These are phyloP conservation scores for Marisa cornuarietis DNA, from an alignment of 1,140 invertebrate genomes.

Conservation along the genomic window DNA sequence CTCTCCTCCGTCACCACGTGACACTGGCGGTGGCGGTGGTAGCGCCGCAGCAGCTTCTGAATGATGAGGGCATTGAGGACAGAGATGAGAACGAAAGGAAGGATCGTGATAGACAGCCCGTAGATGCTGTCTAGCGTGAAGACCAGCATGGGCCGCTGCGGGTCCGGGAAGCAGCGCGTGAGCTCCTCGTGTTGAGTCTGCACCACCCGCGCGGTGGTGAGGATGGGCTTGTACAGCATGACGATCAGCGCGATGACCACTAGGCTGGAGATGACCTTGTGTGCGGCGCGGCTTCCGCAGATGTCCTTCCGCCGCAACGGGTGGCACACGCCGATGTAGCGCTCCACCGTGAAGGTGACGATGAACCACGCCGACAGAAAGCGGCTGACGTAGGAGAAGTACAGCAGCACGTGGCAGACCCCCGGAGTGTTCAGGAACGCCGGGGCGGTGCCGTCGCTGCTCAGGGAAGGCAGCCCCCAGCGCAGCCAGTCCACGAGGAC, in stretches of 20 bases:
- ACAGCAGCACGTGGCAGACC: slow-evolving; percentile 52
- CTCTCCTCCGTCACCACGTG: slow-evolving; percentile 51
- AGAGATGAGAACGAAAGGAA: slow-evolving; percentile 53
- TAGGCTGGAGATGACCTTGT: slow-evolving; percentile 38
- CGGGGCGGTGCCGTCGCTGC: background rate
- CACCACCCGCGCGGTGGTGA: slow-evolving; percentile 39
- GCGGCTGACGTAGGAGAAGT: slow-evolving; percentile 50
- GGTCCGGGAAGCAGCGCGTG: slow-evolving; percentile 41
- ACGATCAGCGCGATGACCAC: slow-evolving; percentile 34
- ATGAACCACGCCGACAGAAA: slow-evolving; percentile 61
- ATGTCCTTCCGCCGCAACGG: slow-evolving; percentile 38
- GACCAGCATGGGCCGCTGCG: slow-evolving; percentile 35
- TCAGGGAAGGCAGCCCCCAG: slow-evolving; percentile 28
- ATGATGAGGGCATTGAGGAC: slow-evolving; percentile 53
- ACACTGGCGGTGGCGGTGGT: slow-evolving; percentile 33
- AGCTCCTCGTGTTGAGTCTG: slow-evolving; percentile 25
- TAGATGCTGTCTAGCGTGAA: slow-evolving; percentile 56
- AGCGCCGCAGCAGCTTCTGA: slow-evolving; percentile 33
- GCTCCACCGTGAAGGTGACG: slow-evolving; percentile 58
- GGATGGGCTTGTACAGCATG: slow-evolving; percentile 49
- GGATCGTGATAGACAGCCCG: slow-evolving; percentile 51
- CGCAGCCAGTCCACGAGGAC: slow-evolving; percentile 53
- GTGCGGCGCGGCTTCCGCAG: slow-evolving; percentile 32
- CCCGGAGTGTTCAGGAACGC: slow-evolving; percentile 46
- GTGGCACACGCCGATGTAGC: slow-evolving; percentile 59